Percentiles rank a stretch among this genome's conserved stretches.
Evolutionary conservation across 2,797 vertebrate genomes (phyloP).

Genomic region (Rhincodon typus): DNA sequence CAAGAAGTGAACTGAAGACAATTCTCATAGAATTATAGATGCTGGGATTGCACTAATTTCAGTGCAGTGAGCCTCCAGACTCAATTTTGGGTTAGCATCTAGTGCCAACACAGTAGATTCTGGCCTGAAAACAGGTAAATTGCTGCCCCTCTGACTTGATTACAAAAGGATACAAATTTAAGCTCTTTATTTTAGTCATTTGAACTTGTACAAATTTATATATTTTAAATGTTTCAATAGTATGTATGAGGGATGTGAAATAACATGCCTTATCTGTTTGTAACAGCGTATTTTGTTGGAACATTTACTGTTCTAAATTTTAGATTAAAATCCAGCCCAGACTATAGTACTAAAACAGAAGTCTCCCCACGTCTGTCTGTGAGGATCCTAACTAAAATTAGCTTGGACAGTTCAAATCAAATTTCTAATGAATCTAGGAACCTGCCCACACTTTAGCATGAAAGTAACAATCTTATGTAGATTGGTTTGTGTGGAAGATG

Average conservation of each 20-base stretch:
- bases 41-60: background rate
- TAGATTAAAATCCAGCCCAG: background rate
- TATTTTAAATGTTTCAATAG: slow-evolving; percentile 1
- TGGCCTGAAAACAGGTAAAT: background rate
- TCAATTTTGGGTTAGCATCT: background rate
- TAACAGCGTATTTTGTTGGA: background rate
- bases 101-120: background rate
- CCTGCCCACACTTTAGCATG: background rate
- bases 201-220: background rate
- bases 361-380: background rate
- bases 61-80: background rate
- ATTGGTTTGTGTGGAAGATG: background rate
- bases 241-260: background rate
- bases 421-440: background rate
- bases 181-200: background rate
- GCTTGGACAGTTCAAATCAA: background rate
- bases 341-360: background rate
- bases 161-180: background rate
- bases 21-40: background rate
- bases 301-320: background rate
- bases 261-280: background rate
- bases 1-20: background rate
- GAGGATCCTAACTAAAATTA: background rate
- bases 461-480: background rate
- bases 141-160: background rate